phyloP scores from a whole-genome alignment of 2,113 vertebrate species.

The Pitta sordida region DNA sequence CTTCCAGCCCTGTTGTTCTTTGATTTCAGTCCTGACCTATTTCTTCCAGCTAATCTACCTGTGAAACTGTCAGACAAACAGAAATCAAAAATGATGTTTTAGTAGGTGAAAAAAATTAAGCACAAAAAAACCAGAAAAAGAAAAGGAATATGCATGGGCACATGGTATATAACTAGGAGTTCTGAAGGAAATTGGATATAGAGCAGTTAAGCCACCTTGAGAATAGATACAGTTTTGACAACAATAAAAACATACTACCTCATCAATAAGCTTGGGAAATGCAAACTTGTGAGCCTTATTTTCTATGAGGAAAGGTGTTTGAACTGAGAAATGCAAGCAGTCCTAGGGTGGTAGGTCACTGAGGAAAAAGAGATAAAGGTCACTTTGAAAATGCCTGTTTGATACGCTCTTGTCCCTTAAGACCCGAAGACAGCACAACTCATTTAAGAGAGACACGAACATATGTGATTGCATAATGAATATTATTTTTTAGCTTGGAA shows the following conservation, averaged over 20 bases:
- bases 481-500: constrained; percentile 55
- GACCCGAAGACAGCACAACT: constrained; percentile 35
- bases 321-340: constrained; percentile 28
- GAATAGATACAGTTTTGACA: not conserved
- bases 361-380: constrained; percentile 57
- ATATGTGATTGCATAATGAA: constrained; percentile 54
- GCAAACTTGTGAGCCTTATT: not conserved
- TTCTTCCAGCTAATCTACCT: not conserved
- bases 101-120: not conserved
- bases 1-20: not conserved
- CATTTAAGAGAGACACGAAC: constrained; percentile 29
- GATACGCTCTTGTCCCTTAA: constrained; percentile 48
- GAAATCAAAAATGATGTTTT: not conserved
- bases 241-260: not conserved
- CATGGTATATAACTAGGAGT: not conserved
- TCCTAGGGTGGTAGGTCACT: constrained; percentile 43
- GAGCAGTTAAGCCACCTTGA: not conserved
- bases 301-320: constrained; percentile 15
- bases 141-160: not conserved
- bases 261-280: constrained; percentile 18
- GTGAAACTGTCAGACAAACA: not conserved
- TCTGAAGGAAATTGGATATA: not conserved
- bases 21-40: constrained; percentile 15
- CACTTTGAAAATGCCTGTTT: constrained; percentile 57
- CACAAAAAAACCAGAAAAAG: not conserved